Conservation (phyloP, 2,888 invertebrate species). For the Syrista parreyssii region DNA sequence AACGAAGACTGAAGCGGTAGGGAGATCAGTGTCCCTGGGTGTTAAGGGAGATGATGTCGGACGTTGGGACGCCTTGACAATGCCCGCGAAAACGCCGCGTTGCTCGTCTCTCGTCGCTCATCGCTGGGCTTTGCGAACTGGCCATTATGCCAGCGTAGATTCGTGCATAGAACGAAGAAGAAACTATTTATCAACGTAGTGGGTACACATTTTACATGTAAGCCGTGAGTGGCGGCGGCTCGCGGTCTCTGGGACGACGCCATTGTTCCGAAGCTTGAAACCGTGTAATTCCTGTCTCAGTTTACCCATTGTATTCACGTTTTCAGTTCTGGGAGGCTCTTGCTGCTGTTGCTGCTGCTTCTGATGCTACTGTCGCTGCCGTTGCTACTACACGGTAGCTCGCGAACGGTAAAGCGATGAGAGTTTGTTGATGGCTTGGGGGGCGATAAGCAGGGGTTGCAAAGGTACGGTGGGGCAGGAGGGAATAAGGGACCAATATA, state of each 20-base stretch:
- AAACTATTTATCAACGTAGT: slow-evolving; percentile 45
- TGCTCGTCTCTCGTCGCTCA: neutral
- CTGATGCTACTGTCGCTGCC: slow-evolving; percentile 4
- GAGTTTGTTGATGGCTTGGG: neutral
- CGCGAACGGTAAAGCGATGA: neutral
- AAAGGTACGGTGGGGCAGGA: neutral
- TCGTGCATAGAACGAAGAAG: slow-evolving; percentile 29
- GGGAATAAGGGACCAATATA: neutral
- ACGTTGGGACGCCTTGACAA: neutral
- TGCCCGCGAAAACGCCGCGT: neutral
- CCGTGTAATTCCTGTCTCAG: slow-evolving; percentile 8
- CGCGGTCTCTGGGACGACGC: slow-evolving; percentile 14
- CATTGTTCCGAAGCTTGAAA: slow-evolving; percentile 42
- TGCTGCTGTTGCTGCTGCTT: slow-evolving; percentile 4
- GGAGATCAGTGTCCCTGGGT: neutral
- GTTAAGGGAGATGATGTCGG: neutral
- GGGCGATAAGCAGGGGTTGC: neutral
- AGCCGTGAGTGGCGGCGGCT: slow-evolving; percentile 29
- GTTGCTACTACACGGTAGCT: neutral
- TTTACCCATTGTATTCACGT: slow-evolving; percentile 17
- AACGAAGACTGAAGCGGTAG: neutral
- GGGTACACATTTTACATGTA: slow-evolving; percentile 38
- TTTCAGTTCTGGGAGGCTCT: slow-evolving; percentile 17
- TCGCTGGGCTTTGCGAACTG: neutral
- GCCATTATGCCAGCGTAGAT: neutral